Evolutionary conservation across 1,140 invertebrate species (phyloP), one percentile per base, ranked within the genome.

Genomic region (Tetragnatha versicolor): DNA sequence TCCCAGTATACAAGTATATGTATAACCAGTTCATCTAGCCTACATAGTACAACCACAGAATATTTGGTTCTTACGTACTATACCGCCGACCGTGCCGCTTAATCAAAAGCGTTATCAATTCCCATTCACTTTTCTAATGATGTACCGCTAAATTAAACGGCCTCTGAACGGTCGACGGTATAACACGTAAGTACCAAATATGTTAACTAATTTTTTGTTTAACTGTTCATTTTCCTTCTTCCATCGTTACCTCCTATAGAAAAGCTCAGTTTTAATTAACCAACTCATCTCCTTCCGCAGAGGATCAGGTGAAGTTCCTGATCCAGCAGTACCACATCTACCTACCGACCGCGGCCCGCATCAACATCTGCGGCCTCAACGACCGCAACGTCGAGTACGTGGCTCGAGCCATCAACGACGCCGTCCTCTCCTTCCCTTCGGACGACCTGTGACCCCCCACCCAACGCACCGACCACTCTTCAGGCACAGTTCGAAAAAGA

Each of bases 341-440:
- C 86, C 87, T 98, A 86, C 88, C 98, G 3, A 90, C 89, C 69
- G 93, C 93, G 45, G 97, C 96, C 2, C 90, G 97, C 39, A 96
- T 98, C 83, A 98, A 94, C 86, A 96, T 99, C 90, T 95, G 94
- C 84, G 97, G 95, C 4, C 83, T 99, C 1, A 98, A 93, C 81
- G 90, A 91, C 4, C 87, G 87, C 31, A 98, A 98, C 86, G 89
- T 98, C 45, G 91, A 94, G 79, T 97, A 98, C 87, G 93, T 98
- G 2, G 96, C 95, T 2, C 87, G 90, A 49, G 92, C 93, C 22
- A 94, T 98, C 83, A 84, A 95, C 83, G 93, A 95, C 83, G 90
- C 92, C 42, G 89, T 96, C 51, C 87, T 85, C 76, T 88, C 66
- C 1, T 63, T 45, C 45, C 76, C 76, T 17, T 47, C 47, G 5